Percentiles rank a stretch among this genome's conserved stretches.
phyloP scores from a whole-genome alignment of 2,797 vertebrate genomes.

The Karalla daura region DNA sequence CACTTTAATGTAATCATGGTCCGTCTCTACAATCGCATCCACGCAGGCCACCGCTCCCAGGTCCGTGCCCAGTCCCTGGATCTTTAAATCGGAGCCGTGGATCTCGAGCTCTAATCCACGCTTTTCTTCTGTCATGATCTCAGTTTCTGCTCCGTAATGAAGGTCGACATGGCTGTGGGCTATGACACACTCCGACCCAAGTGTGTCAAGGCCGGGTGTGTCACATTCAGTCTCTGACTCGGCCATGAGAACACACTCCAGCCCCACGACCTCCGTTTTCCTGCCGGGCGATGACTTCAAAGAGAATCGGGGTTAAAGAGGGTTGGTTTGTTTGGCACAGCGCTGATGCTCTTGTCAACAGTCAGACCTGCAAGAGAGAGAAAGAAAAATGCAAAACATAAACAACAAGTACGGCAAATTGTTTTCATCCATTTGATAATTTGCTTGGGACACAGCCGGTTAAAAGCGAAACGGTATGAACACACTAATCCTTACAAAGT shows the following conservation, averaged over 20 bases:
- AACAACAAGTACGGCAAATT: not conserved
- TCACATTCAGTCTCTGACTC: constrained; percentile 91
- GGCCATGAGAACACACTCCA: constrained; percentile 90
- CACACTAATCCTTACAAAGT: no score
- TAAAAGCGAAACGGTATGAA: not conserved
- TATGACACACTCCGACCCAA: constrained; percentile 91
- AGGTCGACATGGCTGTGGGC: constrained; percentile 89
- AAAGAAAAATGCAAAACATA: not conserved
- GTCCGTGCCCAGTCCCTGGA: constrained; percentile 81
- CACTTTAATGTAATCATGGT: constrained; percentile 87
- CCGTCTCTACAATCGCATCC: constrained; percentile 84
- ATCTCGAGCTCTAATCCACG: constrained; percentile 85
- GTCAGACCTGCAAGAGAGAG: constrained; percentile 61
- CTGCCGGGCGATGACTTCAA: constrained; percentile 69
- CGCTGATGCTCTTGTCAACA: constrained; percentile 37
- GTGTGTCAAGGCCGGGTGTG: constrained; percentile 88
- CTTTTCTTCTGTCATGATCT: constrained; percentile 89
- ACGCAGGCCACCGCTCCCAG: constrained; percentile 84
- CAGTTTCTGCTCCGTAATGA: constrained; percentile 86
- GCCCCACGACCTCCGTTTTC: constrained; percentile 87
- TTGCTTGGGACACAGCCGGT: not conserved
- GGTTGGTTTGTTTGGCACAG: constrained; percentile 28
- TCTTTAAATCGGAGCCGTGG: constrained; percentile 82
- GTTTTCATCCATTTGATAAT: not conserved
- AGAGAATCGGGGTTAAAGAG: constrained; percentile 65